A percentile compares a stretch with the other conserved stretches of the same genome.
Conservation (phyloP, 2,888 invertebrate genomes). For the Agrochola circellaris region DNA sequence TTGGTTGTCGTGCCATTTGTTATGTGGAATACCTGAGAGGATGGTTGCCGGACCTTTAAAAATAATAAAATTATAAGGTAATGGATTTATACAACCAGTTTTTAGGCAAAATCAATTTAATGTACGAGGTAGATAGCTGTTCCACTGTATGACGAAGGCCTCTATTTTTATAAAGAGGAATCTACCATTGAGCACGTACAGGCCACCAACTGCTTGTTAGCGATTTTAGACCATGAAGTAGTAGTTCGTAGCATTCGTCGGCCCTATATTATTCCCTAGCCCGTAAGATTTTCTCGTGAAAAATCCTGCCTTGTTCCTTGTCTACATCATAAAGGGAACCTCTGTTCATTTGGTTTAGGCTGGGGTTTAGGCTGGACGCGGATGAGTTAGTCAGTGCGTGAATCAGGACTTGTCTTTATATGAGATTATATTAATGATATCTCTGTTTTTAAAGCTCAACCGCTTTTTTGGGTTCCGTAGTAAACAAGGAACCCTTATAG, state of each 20-base stretch:
- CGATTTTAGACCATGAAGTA: not conserved
- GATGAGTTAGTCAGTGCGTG: not conserved
- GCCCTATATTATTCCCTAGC: not conserved
- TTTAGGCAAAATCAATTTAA: not conserved
- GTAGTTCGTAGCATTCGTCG: not conserved
- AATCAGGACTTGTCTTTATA: not conserved
- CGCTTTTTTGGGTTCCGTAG: too few species aligned
- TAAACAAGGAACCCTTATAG: too few species aligned
- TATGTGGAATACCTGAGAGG: not conserved
- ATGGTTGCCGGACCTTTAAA: not conserved
- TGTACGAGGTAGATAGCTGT: not conserved
- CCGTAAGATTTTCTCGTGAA: too few species aligned
- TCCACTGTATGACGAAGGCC: not conserved
- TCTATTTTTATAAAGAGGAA: not conserved
- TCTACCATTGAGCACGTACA: too few species aligned
- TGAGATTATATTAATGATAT: not conserved
- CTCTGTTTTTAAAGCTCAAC: not conserved
- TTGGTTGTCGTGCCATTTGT: not conserved
- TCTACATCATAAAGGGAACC: not conserved
- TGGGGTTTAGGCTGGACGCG: not conserved
- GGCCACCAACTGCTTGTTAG: not conserved
- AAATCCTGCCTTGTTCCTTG: not conserved
- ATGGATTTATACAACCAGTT: conserved; percentile 3
- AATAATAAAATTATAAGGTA: conserved; percentile 10
- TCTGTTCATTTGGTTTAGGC: too few species aligned